Evolutionary conservation across 2,888 invertebrate species (phyloP), one percentile per base, ranked within the genome.

Genomic region (Gymnosoma rotundatum): DNA sequence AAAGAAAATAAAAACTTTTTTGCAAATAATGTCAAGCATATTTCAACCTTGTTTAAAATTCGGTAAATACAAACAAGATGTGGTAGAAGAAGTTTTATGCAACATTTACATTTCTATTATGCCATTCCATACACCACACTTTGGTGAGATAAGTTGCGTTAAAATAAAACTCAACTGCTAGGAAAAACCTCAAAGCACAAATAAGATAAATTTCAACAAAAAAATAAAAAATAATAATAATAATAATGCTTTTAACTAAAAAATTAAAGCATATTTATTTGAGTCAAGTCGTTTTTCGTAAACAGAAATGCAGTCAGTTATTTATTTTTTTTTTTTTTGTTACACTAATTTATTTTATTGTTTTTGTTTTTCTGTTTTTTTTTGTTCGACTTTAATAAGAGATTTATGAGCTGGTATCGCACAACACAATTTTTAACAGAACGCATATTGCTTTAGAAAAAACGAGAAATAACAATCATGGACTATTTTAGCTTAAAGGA

Each of bases 21-120:
- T 4, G 45, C 32, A 56, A 82, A 82, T 52, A 82, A 82, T 83
- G 72, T 78, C 78, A 67, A 78, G 78, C 61, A 73, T 72, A 67
- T 73, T 72, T 78, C 42, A 54, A 73, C 32, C 61, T 78, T 83
- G 67, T 61, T 45, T n/a, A 61, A 74, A 74, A 69, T 69, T 8
- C 5, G 25, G 25, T 25, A 73, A 79, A 67, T 67, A 67, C 81
- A 72, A 76, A 61, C 82, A 72, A 76, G 76, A 61, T 32, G 72
- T 48, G 76, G 60, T 56, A 9, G 45, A 42, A 38, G 54, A 73
- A 61, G n/a, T 73, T 73, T 38, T 4, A 20, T 60, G 16, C n/a
- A 0, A 18, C 25, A 56, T 42, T 56, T 42, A 54, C 32, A 72
- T 60, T 48, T 25, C 14, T 16, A 18, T 21, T 45, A 36, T 56